phyloP scores from a whole-genome alignment of 1,140 invertebrate genomes.

The Bilobella aurantiaca region DNA sequence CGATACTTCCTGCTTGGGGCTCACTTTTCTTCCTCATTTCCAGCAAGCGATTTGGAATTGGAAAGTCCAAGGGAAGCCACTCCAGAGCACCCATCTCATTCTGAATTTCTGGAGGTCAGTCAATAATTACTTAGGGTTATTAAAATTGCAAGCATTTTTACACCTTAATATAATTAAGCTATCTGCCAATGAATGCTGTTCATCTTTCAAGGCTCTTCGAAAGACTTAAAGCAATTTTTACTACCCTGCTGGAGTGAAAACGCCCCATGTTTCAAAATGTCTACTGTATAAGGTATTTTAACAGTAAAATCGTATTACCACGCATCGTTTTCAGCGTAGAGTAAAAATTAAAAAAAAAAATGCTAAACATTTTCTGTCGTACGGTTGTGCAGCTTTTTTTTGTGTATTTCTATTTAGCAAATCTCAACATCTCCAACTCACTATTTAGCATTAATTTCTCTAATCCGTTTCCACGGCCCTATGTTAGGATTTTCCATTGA shows the following conservation, averaged over 20 bases:
- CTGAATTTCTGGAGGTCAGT: slow-evolving; percentile 61
- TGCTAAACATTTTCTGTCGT: too few relatives aligned
- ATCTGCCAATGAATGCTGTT: neutral
- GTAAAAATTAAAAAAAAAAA: too few relatives aligned
- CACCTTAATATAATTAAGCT: neutral
- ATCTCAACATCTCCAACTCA: too few relatives aligned
- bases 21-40: slow-evolving; percentile 65
- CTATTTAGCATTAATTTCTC: too few relatives aligned
- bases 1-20: slow-evolving; percentile 39
- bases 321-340: neutral
- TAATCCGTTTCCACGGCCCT: too few relatives aligned
- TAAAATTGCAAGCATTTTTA: neutral
- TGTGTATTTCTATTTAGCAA: too few relatives aligned
- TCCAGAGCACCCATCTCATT: slow-evolving; percentile 81
- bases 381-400: too few relatives aligned
- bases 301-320: neutral
- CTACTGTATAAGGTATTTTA: neutral
- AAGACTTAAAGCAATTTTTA: neutral
- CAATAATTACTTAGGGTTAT: slow-evolving; percentile 1
- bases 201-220: neutral
- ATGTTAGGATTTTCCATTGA: too few relatives aligned
- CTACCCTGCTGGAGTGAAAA: neutral
- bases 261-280: neutral
- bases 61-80: slow-evolving; percentile 62
- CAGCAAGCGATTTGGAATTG: slow-evolving; percentile 11